Conservation (phyloP, 1,140 invertebrate species). For the Pachyrhynchus sulphureomaculatus region DNA sequence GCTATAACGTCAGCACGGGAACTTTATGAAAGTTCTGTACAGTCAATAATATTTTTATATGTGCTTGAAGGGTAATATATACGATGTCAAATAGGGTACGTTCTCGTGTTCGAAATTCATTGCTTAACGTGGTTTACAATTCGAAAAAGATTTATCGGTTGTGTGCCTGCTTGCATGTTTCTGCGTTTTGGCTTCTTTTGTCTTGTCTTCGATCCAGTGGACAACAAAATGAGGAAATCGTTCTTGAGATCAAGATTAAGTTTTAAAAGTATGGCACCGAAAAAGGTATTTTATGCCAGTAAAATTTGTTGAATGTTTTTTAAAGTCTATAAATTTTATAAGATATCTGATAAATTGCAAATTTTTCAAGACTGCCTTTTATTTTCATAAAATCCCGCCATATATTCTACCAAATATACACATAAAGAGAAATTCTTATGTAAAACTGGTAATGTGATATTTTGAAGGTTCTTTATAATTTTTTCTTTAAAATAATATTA, state of each 20-base stretch:
- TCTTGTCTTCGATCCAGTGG: constrained; percentile 19
- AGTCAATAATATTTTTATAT: no score
- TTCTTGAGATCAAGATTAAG: constrained; percentile 25
- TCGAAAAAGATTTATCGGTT: constrained; percentile 21
- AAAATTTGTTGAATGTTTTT: constrained; percentile 28
- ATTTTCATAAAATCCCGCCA: constrained; percentile 1
- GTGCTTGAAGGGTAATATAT: constrained; percentile 7
- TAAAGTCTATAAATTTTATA: constrained; percentile 23
- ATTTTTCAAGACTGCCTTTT: constrained; percentile 16
- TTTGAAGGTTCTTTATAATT: no score
- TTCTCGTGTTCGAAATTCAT: constrained; percentile 8
- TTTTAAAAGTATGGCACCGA: constrained; percentile 26
- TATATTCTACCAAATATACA: constrained; percentile 13
- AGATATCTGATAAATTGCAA: constrained; percentile 26
- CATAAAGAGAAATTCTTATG: constrained; percentile 19
- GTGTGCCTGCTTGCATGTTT: constrained; percentile 7
- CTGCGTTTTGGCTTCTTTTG: constrained; percentile 15
- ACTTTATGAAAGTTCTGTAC: no score
- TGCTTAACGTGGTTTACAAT: constrained; percentile 12
- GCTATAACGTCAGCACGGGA: no score
- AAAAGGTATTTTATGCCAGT: constrained; percentile 19
- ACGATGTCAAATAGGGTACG: constrained; percentile 4
- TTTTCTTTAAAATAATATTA: no score
- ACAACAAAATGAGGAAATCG: constrained; percentile 23
- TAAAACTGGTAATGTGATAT: no score